Conservation (phyloP, 1,140 invertebrate species). For the Temnothorax nylanderi region DNA sequence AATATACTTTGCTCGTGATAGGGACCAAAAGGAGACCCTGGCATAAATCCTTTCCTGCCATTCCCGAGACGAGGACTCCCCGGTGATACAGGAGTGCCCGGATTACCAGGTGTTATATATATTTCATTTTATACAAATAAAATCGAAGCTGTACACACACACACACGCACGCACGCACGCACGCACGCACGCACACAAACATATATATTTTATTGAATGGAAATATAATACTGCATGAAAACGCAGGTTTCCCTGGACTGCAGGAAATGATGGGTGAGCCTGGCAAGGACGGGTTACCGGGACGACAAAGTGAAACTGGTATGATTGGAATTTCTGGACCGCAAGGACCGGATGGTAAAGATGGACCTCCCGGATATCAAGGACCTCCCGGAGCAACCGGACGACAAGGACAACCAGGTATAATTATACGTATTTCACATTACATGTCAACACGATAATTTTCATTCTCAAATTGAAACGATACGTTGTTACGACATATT, state of each 20-base stretch:
- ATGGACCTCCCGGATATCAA: slow-evolving; percentile 85
- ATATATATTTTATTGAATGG: not conserved
- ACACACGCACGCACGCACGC: no score
- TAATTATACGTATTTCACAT: not conserved
- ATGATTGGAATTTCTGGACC: slow-evolving; percentile 85
- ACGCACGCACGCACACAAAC: no score
- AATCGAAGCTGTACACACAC: not conserved
- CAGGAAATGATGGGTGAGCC: slow-evolving; percentile 86
- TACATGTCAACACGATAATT: not conserved
- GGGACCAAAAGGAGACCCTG: slow-evolving; percentile 87
- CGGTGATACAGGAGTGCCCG: slow-evolving; percentile 83
- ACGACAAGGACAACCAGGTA: slow-evolving; percentile 78
- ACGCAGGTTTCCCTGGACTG: slow-evolving; percentile 83
- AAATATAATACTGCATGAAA: not conserved
- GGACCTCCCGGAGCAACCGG: slow-evolving; percentile 83
- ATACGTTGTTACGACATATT: not conserved
- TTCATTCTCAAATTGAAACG: slow-evolving; percentile 5
- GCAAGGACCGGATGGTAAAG: slow-evolving; percentile 84
- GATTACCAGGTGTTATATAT: slow-evolving; percentile 76
- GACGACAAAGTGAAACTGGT: slow-evolving; percentile 86
- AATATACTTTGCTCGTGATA: slow-evolving; percentile 26
- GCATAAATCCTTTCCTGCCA: slow-evolving; percentile 80
- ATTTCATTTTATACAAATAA: not conserved
- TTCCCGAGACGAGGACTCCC: slow-evolving; percentile 82
- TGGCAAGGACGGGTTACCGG: slow-evolving; percentile 86